Conservation (phyloP, 2,797 vertebrate genomes). For the Sebastes cheni region DNA sequence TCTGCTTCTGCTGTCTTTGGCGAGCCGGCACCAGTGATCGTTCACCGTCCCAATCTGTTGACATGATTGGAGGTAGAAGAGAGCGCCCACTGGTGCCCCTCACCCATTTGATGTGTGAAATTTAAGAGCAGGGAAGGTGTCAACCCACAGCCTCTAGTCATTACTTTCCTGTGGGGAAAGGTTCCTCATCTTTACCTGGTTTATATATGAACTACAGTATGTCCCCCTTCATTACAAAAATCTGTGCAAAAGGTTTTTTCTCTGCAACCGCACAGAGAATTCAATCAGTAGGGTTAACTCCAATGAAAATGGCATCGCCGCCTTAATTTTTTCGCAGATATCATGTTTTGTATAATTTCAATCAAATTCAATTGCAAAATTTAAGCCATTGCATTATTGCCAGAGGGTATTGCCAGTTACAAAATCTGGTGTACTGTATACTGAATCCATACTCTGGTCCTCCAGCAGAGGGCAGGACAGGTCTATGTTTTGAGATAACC, state of each 20-base stretch:
- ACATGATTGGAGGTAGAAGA: not conserved
- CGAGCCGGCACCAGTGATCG: slow-evolving; percentile 29
- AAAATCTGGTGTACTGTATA: not conserved
- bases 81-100: not conserved
- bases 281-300: slow-evolving; percentile 15
- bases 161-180: slow-evolving; percentile 21
- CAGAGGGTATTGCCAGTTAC: not conserved
- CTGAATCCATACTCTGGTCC: not conserved
- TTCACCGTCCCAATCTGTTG: not conserved
- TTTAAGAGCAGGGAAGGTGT: slow-evolving; percentile 28
- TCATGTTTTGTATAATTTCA: slow-evolving; percentile 20
- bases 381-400: slow-evolving; percentile 30
- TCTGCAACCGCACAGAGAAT: slow-evolving; percentile 1
- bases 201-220: slow-evolving; percentile 13
- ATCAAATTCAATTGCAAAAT: not conserved
- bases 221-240: slow-evolving; percentile 8
- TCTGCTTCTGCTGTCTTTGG: slow-evolving; percentile 48
- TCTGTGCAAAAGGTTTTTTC: slow-evolving; percentile 11
- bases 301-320: slow-evolving; percentile 36
- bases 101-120: slow-evolving; percentile 13
- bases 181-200: slow-evolving; percentile 15
- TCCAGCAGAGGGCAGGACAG: slow-evolving; percentile 42
- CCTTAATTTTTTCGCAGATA: slow-evolving; percentile 40
- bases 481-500: not conserved
- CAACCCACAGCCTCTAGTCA: slow-evolving; percentile 17